Evolutionary conservation across 2,113 vertebrate species (phyloP).

Genomic region (Pelmatolapia mariae): DNA sequence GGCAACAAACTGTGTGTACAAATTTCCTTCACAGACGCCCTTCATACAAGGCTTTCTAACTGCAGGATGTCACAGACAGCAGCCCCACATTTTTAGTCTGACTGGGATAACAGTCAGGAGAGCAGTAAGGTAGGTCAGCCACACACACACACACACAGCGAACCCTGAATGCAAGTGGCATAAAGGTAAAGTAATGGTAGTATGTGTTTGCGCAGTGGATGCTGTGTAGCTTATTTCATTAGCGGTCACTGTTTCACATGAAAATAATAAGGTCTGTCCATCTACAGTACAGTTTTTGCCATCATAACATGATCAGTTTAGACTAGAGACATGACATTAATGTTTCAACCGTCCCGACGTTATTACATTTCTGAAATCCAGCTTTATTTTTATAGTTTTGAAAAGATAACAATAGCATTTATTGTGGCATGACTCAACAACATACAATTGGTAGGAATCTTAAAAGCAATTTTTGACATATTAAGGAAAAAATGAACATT

Average conservation of each 20-base stretch:
- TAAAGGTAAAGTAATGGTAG: not conserved
- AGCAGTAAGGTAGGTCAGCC: not conserved
- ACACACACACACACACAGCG: not conserved
- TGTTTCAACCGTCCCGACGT: not conserved
- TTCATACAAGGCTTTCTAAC: not conserved
- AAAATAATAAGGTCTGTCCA: not conserved
- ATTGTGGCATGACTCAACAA: not conserved
- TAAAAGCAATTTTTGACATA: not conserved
- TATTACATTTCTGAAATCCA: not conserved
- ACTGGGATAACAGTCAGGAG: not conserved
- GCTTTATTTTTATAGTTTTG: not conserved
- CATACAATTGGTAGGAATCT: not conserved
- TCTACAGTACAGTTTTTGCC: not conserved
- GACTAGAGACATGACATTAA: not conserved
- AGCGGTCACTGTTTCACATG: not conserved
- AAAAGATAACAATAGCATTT: not conserved
- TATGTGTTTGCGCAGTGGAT: not conserved
- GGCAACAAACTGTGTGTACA: not conserved
- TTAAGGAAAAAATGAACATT: too few species aligned
- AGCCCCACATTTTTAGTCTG: not conserved
- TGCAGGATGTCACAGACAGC: not conserved
- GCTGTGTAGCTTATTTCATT: not conserved
- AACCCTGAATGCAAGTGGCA: not conserved
- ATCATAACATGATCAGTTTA: not conserved
- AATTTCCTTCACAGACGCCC: not conserved